These are phyloP conservation scores for Chlamydotis undulata DNA, from an alignment of 2,113 vertebrate species.

Conservation along the genomic window DNA sequence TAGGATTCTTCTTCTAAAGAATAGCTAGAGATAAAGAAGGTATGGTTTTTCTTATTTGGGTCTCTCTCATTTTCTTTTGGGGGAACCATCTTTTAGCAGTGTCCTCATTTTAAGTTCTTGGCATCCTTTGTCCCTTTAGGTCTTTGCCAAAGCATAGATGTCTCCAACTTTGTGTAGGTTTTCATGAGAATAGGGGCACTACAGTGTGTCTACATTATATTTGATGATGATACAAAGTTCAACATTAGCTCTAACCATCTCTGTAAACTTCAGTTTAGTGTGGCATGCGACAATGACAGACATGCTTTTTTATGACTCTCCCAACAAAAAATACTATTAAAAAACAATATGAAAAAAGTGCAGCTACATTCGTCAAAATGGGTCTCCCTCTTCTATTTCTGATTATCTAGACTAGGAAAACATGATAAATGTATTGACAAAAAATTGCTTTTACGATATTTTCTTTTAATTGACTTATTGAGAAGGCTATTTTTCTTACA, in stretches of 20 bases:
- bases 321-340: background rate
- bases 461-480: background rate
- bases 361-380: background rate
- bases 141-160: background rate
- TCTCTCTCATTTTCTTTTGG: background rate
- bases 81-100: background rate
- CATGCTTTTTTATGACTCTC: background rate
- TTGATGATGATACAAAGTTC: background rate
- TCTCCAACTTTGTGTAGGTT: background rate
- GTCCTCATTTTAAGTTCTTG: background rate
- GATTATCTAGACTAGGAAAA: background rate
- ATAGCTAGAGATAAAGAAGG: background rate
- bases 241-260: background rate
- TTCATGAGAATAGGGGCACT: background rate
- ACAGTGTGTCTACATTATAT: background rate
- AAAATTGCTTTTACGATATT: background rate
- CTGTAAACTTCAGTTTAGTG: background rate
- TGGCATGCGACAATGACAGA: background rate
- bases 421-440: background rate
- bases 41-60: background rate
- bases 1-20: background rate
- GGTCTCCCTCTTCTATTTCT: background rate
- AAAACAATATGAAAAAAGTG: background rate
- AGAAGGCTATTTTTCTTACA: background rate
- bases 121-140: background rate